Evolutionary conservation across 2,113 vertebrate genomes (phyloP).

Genomic region (Pampusana beccarii): DNA sequence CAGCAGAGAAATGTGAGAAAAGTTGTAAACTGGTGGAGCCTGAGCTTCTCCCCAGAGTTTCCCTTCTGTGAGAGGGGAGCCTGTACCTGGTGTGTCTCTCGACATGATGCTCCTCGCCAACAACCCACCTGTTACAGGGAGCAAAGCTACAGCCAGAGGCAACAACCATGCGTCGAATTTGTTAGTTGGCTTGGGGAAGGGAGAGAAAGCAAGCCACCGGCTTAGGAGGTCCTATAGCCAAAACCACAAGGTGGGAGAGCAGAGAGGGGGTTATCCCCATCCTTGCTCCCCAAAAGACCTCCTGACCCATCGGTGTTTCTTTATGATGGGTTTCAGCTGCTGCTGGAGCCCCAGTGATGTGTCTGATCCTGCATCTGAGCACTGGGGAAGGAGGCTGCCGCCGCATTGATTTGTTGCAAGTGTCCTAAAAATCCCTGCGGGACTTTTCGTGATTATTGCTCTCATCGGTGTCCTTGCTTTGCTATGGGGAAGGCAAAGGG

Average conservation of each 20-base stretch:
- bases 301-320: accelerated
- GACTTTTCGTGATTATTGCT: not conserved
- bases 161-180: not conserved
- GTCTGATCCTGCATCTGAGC: not conserved
- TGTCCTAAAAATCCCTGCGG: not conserved
- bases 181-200: not conserved
- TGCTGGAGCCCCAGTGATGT: accelerated
- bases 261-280: accelerated
- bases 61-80: not conserved
- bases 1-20: not conserved
- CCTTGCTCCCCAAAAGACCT: not conserved
- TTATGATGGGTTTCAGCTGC: not conserved
- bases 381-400: not conserved
- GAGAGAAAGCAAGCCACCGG: not conserved
- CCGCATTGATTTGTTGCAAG: not conserved
- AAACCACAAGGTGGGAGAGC: not conserved
- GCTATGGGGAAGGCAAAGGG: not conserved
- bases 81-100: not conserved
- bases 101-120: accelerated
- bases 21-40: not conserved
- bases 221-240: not conserved
- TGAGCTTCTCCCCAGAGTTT: not conserved
- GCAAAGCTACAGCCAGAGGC: not conserved
- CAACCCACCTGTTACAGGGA: not conserved
- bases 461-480: not conserved